Percentiles rank a stretch among this genome's conserved stretches.
These are phyloP conservation scores for Deilephila porcellus DNA, from an alignment of 2,888 invertebrate species.

Conservation along the genomic window DNA sequence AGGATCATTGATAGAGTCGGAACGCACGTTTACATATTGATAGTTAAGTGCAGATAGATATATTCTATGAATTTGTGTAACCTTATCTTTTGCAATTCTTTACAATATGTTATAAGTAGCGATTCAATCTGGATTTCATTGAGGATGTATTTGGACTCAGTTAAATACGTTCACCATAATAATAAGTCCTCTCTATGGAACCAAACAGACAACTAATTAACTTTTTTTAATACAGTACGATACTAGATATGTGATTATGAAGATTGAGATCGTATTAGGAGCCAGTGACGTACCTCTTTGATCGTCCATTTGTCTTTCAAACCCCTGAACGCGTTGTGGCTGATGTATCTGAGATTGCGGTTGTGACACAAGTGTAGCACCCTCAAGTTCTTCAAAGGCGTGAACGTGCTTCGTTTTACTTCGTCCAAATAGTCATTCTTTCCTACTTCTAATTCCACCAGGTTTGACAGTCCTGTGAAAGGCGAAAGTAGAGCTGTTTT, in stretches of 20 bases:
- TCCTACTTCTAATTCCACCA: slow-evolving; percentile 86
- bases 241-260: too few species aligned
- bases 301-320: slow-evolving; percentile 80
- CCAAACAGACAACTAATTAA: too few species aligned
- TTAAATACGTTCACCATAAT: too few species aligned
- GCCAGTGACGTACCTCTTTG: slow-evolving; percentile 66
- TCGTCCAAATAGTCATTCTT: slow-evolving; percentile 82
- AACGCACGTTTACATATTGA: neutral
- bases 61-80: too few species aligned
- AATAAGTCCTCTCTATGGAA: too few species aligned
- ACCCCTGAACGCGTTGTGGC: slow-evolving; percentile 84
- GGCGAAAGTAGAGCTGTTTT: neutral
- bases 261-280: neutral
- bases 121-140: too few species aligned
- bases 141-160: too few species aligned
- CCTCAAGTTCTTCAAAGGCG: slow-evolving; percentile 74
- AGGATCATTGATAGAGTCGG: neutral
- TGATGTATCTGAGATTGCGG: slow-evolving; percentile 81
- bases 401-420: slow-evolving; percentile 83
- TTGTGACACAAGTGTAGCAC: slow-evolving; percentile 82
- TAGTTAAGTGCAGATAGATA: neutral
- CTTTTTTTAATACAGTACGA: too few species aligned
- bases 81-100: too few species aligned
- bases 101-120: too few species aligned
- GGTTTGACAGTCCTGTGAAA: slow-evolving; percentile 78